Conservation (phyloP, 1,140 invertebrate genomes). For the Pogonomyrmex californicus region DNA sequence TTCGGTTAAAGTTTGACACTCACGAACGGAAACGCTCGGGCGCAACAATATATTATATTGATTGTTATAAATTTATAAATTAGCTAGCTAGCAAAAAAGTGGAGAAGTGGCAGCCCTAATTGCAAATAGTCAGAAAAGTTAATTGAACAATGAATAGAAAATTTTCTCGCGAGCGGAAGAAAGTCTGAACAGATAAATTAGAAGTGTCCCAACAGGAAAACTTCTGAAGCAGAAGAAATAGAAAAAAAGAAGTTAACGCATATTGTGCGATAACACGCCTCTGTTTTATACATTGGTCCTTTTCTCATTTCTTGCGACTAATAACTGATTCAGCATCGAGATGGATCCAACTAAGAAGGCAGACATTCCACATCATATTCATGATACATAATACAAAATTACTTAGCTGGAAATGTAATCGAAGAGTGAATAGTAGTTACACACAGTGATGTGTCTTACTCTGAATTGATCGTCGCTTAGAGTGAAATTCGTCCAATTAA, state of each 20-base stretch:
- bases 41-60: too few relatives aligned
- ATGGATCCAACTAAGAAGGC: conserved; percentile 33
- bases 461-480: conserved; percentile 16
- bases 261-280: background rate
- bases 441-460: conserved; percentile 10
- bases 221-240: conserved; percentile 5
- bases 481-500: background rate
- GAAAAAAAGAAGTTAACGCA: conserved; percentile 14
- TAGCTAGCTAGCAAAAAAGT: background rate
- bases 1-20: too few relatives aligned
- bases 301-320: conserved; percentile 17
- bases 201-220: background rate
- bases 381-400: conserved; percentile 38
- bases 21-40: too few relatives aligned
- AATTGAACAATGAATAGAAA: conserved; percentile 11
- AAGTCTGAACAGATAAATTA: background rate
- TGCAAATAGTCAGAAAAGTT: conserved; percentile 5
- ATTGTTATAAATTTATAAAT: background rate
- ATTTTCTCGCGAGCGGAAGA: background rate
- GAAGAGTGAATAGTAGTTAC: background rate
- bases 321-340: background rate
- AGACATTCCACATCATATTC: conserved; percentile 26
- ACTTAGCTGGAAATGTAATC: conserved; percentile 35
- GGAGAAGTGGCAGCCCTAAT: conserved; percentile 19
- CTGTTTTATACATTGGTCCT: conserved; percentile 48